Evolutionary conservation across 2,113 vertebrate genomes (phyloP), one percentile per base, ranked within the genome.

Genomic region (Nettapus auritus): DNA sequence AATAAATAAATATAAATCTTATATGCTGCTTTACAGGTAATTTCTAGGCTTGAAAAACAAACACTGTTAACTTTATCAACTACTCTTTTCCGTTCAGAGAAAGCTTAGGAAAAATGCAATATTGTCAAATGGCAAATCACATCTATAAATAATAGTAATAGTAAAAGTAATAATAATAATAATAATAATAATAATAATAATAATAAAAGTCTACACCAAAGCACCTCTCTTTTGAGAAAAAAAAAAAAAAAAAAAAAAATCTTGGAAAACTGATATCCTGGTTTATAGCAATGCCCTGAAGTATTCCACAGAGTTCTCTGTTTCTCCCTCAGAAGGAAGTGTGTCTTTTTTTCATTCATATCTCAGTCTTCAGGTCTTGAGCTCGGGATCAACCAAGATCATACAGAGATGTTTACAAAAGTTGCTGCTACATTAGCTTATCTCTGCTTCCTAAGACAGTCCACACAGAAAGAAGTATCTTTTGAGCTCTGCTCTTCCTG

Each of bases 1-100:
- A n/a, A 34, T 8, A 11, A 38, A 11, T 16, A 38, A 26, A 17
- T 48, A 48, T 18, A 42, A 73, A 42, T 23, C 0, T 0, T n/a
- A 14, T 20, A 56, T 28, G 15, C 4, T 59, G 20, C 6, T 90
- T 80, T 68, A 86, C 17, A 82, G 82, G 44, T 34, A 52, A 83
- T 73, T 80, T 75, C 8, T 33, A 66, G 38, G 3, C 28, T 82
- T 83, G 67, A 60, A 52, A 88, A 90, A 56, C 5, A 68, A 69
- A 5, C 16, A 36, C 4, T 28, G 3, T 66, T 82, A 70, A 52
- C 6, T 70, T 70, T 84, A 71, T 70, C 53, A 85, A 13, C 31
- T 6, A 57, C n/a, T 34, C 33, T 64, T 71, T 88, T 83, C 63
- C 53, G 56, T 69, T 87, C 50, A 92, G 17, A 75, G 34, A 86